phyloP scores from a whole-genome alignment of 1,140 invertebrate genomes.

The Apis dorsata region DNA sequence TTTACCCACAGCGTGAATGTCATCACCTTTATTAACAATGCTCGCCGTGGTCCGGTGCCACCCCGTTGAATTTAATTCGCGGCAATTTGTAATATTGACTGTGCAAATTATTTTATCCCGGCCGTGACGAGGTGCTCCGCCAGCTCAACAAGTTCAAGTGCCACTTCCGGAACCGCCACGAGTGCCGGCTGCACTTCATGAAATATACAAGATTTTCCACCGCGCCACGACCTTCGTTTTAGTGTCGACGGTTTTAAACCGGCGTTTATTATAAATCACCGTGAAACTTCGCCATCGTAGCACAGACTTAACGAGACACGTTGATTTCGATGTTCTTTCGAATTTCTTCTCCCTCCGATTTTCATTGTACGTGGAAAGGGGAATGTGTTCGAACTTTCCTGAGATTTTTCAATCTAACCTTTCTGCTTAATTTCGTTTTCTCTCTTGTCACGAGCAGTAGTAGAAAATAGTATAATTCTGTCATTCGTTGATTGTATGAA shows the following conservation, averaged over 20 bases:
- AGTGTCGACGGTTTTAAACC: background rate
- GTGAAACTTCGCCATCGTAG: background rate
- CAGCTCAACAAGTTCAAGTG: slow-evolving; percentile 41
- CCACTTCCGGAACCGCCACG: slow-evolving; percentile 11
- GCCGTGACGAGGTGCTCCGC: slow-evolving; percentile 32
- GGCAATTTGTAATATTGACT: slow-evolving; percentile 52
- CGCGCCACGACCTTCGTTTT: slow-evolving; percentile 5
- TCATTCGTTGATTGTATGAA: too few species aligned
- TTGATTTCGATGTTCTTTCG: background rate
- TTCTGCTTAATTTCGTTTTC: too few species aligned
- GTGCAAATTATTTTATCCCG: slow-evolving; percentile 46
- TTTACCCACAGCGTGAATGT: background rate
- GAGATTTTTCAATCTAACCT: too few species aligned
- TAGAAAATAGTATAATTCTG: too few species aligned
- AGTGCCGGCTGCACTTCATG: slow-evolving; percentile 23
- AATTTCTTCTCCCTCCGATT: too few species aligned
- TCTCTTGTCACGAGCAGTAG: too few species aligned
- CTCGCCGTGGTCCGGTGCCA: too few species aligned
- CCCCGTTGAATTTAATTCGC: slow-evolving; percentile 40
- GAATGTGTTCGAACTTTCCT: too few species aligned
- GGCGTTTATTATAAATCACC: slow-evolving; percentile 34
- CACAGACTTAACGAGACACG: background rate
- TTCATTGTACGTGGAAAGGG: too few species aligned
- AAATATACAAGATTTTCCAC: slow-evolving; percentile 28
- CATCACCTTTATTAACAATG: slow-evolving; percentile 20